Base-by-base conservation (phyloP, 1,140 invertebrate species). In the Drosophila sp. region DNA sequence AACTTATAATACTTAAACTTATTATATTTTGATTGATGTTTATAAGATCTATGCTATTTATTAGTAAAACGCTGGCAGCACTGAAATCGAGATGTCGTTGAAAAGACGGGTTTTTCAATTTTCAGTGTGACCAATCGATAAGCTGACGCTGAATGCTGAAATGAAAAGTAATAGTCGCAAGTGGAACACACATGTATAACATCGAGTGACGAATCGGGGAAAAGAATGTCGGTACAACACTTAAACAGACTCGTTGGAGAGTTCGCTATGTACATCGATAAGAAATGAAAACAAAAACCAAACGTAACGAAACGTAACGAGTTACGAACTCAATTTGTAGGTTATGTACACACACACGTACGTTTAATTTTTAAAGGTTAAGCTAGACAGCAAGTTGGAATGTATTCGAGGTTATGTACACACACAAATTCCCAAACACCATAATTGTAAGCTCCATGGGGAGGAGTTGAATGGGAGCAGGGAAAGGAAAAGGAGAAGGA, bases 171-270 rank as follows among this genome's bases (percentile, higher is more conserved):
- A 29, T 2, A 4, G 27, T 29, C 27, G 6, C 27, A 38, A 38
- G 5, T 38, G 3, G 21, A 13, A 48, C 25, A 65, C 32, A 65
- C n/a, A n/a, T n/a, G n/a, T n/a, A n/a, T 46, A 66, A 66, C 63
- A 66, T 57, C 64, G 21, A 67, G 54, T 67, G 64, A 41, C 36
- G n/a, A 5, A 38, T n/a, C 36, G 36, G 5, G 4, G 13, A 2
- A 13, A 13, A n/a, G n/a, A 1, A 9, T 13, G 36, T 38, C 4
- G 36, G 13, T 5, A 38, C 36, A 13, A 38, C 36, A 13, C 36
- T 38, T 38, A 38, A 38, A 38, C 18, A 36, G 41, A 46, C 43
- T 11, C 9, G 14, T 32, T 36, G 14, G 21, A 16, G 54, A 56
- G 54, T 48, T 48, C n/a, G 9, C 45, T 27, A 46, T 14, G 21